A percentile compares a stretch with the other conserved stretches of the same genome.
Evolutionary conservation across 2,888 invertebrate species (phyloP).

Genomic region (Melanchra persicariae): DNA sequence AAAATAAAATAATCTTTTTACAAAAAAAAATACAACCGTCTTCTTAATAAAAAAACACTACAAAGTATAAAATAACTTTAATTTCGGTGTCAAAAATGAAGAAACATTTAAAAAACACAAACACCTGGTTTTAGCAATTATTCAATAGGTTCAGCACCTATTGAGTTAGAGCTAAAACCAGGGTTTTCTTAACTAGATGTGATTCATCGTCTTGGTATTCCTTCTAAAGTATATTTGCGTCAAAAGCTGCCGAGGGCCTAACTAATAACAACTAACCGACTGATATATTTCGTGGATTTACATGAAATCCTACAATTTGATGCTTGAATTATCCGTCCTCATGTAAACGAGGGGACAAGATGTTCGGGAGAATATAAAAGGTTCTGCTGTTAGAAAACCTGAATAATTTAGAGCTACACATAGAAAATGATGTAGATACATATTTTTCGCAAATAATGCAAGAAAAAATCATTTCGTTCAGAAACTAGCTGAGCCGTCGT

Average conservation of each 20-base stretch:
- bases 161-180: too few relatives aligned
- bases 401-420: constrained; percentile 11
- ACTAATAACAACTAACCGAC: constrained; percentile 21
- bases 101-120: too few relatives aligned
- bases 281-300: constrained; percentile 39
- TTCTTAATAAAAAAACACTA: too few relatives aligned
- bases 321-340: constrained; percentile 38
- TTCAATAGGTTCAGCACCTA: not conserved
- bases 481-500: not conserved
- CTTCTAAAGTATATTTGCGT: not conserved
- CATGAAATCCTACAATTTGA: constrained; percentile 24
- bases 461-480: not conserved
- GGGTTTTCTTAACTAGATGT: not conserved
- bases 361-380: constrained; percentile 26
- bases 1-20: too few relatives aligned
- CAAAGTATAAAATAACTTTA: too few relatives aligned
- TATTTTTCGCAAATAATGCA: constrained; percentile 3
- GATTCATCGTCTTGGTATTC: constrained; percentile 1
- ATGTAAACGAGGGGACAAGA: constrained; percentile 51
- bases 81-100: too few relatives aligned
- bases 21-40: too few relatives aligned
- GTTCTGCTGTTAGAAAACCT: constrained; percentile 19
- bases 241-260: not conserved
- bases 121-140: not conserved
- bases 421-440: constrained; percentile 11